A percentile compares a stretch with the other conserved stretches of the same genome.
These are phyloP conservation scores for Sternotherus odoratus DNA, from an alignment of 2,797 vertebrate species.

Conservation along the genomic window DNA sequence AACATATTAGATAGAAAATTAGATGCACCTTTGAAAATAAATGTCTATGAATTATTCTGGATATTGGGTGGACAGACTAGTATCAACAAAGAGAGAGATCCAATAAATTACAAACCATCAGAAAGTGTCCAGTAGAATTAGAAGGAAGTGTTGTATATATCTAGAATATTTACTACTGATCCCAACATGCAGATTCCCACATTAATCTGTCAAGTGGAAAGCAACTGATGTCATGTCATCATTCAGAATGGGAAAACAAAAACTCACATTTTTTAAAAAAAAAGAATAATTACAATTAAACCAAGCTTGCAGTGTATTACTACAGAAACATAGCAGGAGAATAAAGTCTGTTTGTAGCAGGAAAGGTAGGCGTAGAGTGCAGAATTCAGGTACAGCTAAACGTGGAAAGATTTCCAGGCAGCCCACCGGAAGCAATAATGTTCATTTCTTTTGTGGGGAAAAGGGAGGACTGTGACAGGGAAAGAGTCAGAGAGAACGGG, in stretches of 20 bases:
- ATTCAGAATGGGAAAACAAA: background rate
- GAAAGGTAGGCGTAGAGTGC: background rate
- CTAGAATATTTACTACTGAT: background rate
- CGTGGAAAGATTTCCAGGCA: slow-evolving; percentile 16
- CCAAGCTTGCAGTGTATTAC: background rate
- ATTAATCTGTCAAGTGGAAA: background rate
- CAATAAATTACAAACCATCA: background rate
- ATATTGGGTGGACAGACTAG: background rate
- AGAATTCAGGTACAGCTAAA: background rate
- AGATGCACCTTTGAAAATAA: background rate
- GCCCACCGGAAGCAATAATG: slow-evolving; percentile 10
- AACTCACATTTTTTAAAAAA: background rate
- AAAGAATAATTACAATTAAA: slow-evolving; percentile 5
- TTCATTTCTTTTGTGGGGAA: slow-evolving; percentile 32
- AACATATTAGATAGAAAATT: too few species aligned
- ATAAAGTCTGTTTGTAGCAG: slow-evolving; percentile 1
- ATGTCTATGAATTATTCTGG: too few species aligned
- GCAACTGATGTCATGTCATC: background rate
- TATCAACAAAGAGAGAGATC: background rate
- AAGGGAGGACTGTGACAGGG: background rate
- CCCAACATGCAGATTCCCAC: background rate
- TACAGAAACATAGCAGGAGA: background rate
- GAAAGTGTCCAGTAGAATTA: background rate
- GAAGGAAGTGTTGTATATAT: background rate
- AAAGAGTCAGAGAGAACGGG: background rate